Conservation (phyloP, 2,113 vertebrate species). For the Megaceryle torquata region DNA sequence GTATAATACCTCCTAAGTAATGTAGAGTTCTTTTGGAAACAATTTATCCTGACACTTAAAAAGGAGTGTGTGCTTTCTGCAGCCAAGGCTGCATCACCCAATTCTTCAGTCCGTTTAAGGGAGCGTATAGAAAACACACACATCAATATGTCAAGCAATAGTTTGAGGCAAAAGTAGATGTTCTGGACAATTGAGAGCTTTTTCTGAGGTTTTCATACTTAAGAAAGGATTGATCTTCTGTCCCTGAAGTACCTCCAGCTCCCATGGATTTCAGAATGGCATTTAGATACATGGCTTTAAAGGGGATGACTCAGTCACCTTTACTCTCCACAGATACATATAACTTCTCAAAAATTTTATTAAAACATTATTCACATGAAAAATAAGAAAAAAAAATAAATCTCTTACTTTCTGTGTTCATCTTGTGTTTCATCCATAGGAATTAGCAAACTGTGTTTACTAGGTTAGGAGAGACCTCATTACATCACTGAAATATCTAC, state of each 20-base stretch:
- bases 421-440: not conserved
- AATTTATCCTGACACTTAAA: not conserved
- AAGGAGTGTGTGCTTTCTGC: not conserved
- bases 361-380: not conserved
- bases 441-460: not conserved
- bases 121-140: not conserved
- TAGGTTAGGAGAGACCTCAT: not conserved
- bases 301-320: not conserved
- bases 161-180: slow-evolving; percentile 5
- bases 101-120: not conserved
- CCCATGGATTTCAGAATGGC: not conserved
- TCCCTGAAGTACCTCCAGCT: not conserved
- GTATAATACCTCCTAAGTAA: not conserved
- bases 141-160: not conserved
- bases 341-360: not conserved
- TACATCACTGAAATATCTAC: not conserved
- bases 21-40: not conserved
- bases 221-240: not conserved
- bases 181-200: not conserved
- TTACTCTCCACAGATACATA: not conserved
- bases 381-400: not conserved
- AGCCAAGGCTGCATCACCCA: not conserved
- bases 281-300: not conserved
- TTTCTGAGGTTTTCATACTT: slow-evolving; percentile 18
- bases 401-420: not conserved